phyloP scores from a whole-genome alignment of 2,113 vertebrate genomes.

The Nesogale talazaci region DNA sequence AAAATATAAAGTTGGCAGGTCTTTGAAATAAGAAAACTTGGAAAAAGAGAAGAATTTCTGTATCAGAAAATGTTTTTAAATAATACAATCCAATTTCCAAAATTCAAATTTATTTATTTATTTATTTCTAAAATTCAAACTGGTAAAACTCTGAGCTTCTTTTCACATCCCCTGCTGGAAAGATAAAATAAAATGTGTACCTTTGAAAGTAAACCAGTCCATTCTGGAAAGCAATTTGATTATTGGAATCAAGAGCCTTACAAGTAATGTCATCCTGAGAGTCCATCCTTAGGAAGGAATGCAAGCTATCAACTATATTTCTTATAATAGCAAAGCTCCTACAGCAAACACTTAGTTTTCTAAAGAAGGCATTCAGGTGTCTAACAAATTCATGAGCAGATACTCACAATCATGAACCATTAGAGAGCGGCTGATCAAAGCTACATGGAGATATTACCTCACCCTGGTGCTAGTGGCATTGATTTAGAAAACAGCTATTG shows the following conservation, averaged over 20 bases:
- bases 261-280: conserved; percentile 15
- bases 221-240: not conserved
- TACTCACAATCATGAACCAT: no score
- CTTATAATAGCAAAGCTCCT: not conserved
- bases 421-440: not conserved
- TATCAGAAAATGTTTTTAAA: conserved; percentile 10
- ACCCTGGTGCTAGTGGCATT: no score
- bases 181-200: not conserved
- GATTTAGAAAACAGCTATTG: no score
- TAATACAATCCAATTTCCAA: conserved; percentile 3
- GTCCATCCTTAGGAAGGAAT: not conserved
- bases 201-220: not conserved
- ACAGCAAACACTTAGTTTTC: no score
- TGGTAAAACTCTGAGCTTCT: conserved; percentile 37
- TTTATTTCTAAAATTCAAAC: no score
- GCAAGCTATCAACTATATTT: not conserved
- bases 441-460: no score
- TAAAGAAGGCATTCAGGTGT: no score
- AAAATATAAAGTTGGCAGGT: conserved; percentile 19
- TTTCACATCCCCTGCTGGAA: conserved; percentile 1
- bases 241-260: conserved; percentile 9
- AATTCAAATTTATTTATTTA: no score
- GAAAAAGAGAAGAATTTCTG: not conserved
- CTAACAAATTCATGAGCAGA: no score
- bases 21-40: conserved; percentile 11